Evolutionary conservation across 2,888 invertebrate genomes (phyloP), one percentile per base, ranked within the genome.

Genomic region (Exocentrus adspersus): DNA sequence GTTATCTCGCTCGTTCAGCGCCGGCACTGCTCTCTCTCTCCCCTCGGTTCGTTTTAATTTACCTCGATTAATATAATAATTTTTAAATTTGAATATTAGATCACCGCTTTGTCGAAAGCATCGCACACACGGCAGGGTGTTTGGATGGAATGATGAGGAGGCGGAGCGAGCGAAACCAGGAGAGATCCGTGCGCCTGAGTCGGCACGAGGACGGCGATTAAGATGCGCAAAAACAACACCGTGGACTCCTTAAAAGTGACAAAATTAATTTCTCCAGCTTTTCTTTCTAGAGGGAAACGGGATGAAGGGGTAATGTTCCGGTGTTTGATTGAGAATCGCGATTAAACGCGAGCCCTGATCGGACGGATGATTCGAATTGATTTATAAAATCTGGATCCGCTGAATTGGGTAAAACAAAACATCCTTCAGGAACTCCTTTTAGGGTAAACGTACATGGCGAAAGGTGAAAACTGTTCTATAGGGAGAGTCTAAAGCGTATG

Each of bases 141-240:
- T 65, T 62, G 57, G 64, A 65, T 62, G 59, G 75, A 77, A 76
- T 77, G 77, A 76, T 70, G 72, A 74, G 77, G 70, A 71, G 76
- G 76, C 75, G 76, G 77, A 64, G 72, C 70, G 64, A 73, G 62
- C 59, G 69, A 71, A 70, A n/a, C n/a, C 69, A 73, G 72, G 71
- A 73, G 73, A 75, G 70, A 70, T 70, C 71, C 75, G 74, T 78
- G 79, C 79, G 79, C 79, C 69, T 72, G 76, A 75, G 76, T 75
- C 74, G 70, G 76, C 76, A 76, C 76, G 75, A 75, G 76, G 77
- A 73, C 69, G 68, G 67, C 56, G 68, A 71, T 71, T 68, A 74
- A 76, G 76, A 77, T 78, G 77, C 78, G 78, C 77, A 75, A 75
- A 72, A 69, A 70, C 61, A 62, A 67, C 59, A 60, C 58, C 52